phyloP scores from a whole-genome alignment of 2,797 vertebrate species.

The Aphelocoma californica region DNA sequence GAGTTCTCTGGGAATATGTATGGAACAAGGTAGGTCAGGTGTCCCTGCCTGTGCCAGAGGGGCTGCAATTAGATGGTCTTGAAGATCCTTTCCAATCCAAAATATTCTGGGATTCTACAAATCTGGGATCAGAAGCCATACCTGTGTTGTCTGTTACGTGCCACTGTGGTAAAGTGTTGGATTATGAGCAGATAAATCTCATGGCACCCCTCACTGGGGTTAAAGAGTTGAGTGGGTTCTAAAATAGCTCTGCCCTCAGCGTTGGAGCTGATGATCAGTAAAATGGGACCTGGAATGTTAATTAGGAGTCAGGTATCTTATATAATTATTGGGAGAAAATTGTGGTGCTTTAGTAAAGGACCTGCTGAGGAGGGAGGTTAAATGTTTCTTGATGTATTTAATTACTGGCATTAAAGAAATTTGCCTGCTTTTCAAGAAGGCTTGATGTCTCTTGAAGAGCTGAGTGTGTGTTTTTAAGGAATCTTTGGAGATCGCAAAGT shows the following conservation, averaged over 20 bases:
- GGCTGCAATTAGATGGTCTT: not conserved
- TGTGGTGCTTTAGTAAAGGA: not conserved
- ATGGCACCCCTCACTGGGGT: not conserved
- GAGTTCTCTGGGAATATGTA: conserved; percentile 96
- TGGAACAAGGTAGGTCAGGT: conserved; percentile 85
- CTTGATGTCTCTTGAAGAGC: not conserved
- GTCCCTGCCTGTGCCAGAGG: not conserved
- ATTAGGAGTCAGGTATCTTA: not conserved
- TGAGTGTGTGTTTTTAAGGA: not conserved
- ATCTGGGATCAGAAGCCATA: not conserved
- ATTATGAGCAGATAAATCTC: not conserved
- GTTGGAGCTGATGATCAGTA: not conserved
- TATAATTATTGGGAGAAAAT: not conserved
- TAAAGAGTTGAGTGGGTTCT: not conserved
- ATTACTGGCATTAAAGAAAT: not conserved
- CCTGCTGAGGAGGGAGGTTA: not conserved
- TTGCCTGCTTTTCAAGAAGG: not conserved
- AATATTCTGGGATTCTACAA: not conserved
- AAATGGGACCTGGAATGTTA: not conserved
- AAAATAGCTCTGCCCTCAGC: not conserved
- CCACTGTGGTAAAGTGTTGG: not conserved
- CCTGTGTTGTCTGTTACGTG: not conserved
- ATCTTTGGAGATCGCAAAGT: not conserved
- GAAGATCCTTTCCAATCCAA: not conserved
- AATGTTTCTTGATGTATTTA: not conserved